Percentiles rank a stretch among this genome's conserved stretches.
Conservation (phyloP, 2,888 invertebrate genomes). For the Machimus rusticus region DNA sequence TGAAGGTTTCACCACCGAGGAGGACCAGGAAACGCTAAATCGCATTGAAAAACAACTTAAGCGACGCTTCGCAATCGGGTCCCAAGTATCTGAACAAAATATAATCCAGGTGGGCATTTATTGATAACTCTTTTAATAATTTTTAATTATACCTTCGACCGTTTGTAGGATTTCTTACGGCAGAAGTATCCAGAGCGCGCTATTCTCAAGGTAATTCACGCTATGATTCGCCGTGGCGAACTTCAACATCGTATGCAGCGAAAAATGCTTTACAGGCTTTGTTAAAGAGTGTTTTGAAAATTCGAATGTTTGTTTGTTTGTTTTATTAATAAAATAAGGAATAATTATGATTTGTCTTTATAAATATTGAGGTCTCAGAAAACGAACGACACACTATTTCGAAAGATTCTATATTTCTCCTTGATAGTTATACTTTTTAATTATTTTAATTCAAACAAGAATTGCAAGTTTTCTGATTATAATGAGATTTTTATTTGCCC, state of each 20-base stretch:
- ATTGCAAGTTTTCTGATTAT: too few species aligned
- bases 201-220: constrained; percentile 88
- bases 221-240: constrained; percentile 95
- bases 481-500: too few species aligned
- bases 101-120: constrained; percentile 72
- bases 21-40: constrained; percentile 88
- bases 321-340: background rate
- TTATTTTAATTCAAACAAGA: too few species aligned
- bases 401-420: too few species aligned
- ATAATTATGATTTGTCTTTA: background rate
- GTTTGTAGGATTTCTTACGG: constrained; percentile 71
- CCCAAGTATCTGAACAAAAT: constrained; percentile 93
- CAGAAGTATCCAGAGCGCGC: constrained; percentile 89
- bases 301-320: background rate
- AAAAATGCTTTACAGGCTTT: constrained; percentile 93
- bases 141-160: background rate
- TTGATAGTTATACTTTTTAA: too few species aligned
- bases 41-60: constrained; percentile 95
- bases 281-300: constrained; percentile 63
- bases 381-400: too few species aligned
- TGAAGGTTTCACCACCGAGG: constrained; percentile 97
- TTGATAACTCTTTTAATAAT: background rate
- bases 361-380: too few species aligned
- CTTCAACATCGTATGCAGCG: constrained; percentile 95
- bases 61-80: constrained; percentile 92